These are phyloP conservation scores for Onychomys leucogaster DNA, from an alignment of 2,797 vertebrate genomes.

Conservation along the genomic window DNA sequence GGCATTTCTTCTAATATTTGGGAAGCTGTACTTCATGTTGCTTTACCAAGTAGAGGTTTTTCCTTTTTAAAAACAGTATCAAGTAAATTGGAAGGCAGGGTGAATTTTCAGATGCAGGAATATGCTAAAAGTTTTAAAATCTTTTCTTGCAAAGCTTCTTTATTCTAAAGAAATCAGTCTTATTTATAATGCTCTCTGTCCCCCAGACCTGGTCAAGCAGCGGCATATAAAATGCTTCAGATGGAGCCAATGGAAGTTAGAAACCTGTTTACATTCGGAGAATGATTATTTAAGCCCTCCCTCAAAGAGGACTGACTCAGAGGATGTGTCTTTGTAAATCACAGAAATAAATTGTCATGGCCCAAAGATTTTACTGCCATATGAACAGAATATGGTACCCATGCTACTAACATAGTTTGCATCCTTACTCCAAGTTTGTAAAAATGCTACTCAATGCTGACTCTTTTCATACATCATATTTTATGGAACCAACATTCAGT, in stretches of 20 bases:
- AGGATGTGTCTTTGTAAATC: neutral
- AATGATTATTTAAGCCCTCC: neutral
- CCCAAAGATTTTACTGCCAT: neutral
- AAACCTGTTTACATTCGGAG: neutral
- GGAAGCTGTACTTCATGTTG: neutral
- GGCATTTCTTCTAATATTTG: neutral
- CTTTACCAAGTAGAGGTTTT: neutral
- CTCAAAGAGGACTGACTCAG: neutral
- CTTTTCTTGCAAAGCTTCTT: neutral
- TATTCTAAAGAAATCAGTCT: neutral
- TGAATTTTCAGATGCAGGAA: neutral
- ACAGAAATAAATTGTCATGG: conserved; percentile 18
- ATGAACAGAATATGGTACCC: neutral
- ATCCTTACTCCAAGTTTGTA: neutral
- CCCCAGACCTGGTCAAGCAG: neutral
- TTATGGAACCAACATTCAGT: neutral
- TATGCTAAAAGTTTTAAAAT: conserved; percentile 16
- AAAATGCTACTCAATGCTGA: neutral
- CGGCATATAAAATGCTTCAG: neutral
- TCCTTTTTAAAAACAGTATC: neutral
- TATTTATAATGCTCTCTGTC: neutral
- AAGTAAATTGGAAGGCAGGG: neutral
- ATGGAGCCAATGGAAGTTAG: neutral
- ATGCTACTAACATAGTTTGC: neutral
- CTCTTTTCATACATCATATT: neutral